phyloP scores from a whole-genome alignment of 2,888 invertebrate genomes.

The Podabrus alpinus region DNA sequence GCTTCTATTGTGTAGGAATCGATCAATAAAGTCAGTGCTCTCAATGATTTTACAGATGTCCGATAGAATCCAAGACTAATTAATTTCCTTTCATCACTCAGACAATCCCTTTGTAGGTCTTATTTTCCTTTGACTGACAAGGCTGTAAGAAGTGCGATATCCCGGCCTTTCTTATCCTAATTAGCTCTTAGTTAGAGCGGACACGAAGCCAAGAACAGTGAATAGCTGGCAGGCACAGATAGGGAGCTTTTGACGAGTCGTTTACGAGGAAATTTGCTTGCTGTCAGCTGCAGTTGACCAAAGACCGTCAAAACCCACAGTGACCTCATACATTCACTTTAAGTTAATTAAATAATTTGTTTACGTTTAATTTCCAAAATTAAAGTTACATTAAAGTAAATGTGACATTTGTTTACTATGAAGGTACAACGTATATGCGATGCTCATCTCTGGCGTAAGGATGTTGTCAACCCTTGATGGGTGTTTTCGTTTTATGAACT shows the following conservation, averaged over 20 bases:
- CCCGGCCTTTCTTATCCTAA: slow-evolving; percentile 50
- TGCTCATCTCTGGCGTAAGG: slow-evolving; percentile 13
- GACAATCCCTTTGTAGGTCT: slow-evolving; percentile 48
- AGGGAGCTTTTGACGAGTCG: slow-evolving; percentile 41
- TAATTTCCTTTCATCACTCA: slow-evolving; percentile 51
- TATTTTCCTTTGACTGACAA: slow-evolving; percentile 50
- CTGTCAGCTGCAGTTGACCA: slow-evolving; percentile 40
- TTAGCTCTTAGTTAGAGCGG: slow-evolving; percentile 48
- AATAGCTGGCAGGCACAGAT: slow-evolving; percentile 44
- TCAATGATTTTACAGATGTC: slow-evolving; percentile 35
- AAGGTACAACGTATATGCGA: slow-evolving; percentile 7
- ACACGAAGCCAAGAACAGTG: slow-evolving; percentile 43
- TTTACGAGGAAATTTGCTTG: slow-evolving; percentile 43
- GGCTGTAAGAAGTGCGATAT: slow-evolving; percentile 44
- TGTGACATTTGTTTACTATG: slow-evolving; percentile 13
- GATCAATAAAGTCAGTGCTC: slow-evolving; percentile 24
- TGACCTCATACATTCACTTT: slow-evolving; percentile 6
- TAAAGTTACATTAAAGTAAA: background rate
- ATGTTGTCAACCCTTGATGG: slow-evolving; percentile 26
- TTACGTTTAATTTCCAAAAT: background rate
- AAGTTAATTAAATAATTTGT: slow-evolving; percentile 1
- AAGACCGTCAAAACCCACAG: slow-evolving; percentile 3
- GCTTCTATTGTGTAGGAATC: background rate
- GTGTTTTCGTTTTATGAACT: slow-evolving; percentile 28
- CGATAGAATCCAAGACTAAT: slow-evolving; percentile 44